phyloP scores from a whole-genome alignment of 2,113 vertebrate species.

The Genyomyrus donnyi region DNA sequence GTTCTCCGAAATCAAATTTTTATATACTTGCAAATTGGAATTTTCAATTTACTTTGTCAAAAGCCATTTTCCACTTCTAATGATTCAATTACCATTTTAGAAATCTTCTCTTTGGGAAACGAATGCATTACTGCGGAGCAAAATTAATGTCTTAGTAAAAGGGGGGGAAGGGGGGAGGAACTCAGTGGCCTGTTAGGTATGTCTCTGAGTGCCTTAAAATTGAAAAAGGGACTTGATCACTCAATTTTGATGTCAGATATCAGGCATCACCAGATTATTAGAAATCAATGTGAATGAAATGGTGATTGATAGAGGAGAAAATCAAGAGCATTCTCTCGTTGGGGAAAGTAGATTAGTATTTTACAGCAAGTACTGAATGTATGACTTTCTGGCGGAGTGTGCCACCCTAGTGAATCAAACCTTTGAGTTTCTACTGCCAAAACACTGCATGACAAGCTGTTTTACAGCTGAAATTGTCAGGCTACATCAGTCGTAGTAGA shows the following conservation, averaged over 20 bases:
- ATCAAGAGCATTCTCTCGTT: neutral
- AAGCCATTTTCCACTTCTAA: conserved; percentile 12
- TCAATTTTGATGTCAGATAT: neutral
- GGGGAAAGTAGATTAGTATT: neutral
- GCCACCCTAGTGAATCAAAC: neutral
- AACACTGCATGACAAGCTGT: neutral
- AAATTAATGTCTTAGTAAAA: neutral
- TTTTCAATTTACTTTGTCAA: conserved; percentile 6
- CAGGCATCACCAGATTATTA: neutral
- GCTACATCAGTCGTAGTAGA: neutral
- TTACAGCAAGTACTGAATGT: neutral
- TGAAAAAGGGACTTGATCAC: neutral
- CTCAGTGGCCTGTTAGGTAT: neutral
- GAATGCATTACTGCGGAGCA: neutral
- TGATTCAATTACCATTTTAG: neutral
- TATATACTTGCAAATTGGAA: neutral
- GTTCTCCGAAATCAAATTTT: conserved; percentile 2
- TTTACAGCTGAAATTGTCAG: neutral
- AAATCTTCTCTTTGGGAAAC: neutral
- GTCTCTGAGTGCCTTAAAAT: neutral
- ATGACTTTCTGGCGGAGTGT: neutral
- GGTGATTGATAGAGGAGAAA: neutral
- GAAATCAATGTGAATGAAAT: neutral
- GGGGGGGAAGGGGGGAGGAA: no score
- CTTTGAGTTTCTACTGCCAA: neutral